Evolutionary conservation across 2,113 vertebrate species (phyloP).

Genomic region (Colaptes auratus): DNA sequence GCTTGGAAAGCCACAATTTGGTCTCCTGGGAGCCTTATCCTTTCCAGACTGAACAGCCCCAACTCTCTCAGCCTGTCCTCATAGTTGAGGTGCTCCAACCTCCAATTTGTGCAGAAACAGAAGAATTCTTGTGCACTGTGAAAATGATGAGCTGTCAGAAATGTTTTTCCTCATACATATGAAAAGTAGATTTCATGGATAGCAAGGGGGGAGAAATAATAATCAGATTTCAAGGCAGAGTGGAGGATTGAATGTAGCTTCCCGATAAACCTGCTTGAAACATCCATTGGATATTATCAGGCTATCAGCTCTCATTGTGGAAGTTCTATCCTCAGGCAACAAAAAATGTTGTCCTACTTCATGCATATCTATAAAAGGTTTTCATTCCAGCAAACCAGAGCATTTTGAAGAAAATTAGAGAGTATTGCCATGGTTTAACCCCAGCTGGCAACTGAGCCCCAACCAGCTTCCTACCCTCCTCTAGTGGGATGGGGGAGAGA

Average conservation of each 20-base stretch:
- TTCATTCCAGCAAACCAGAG: background rate
- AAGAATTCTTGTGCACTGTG: too few species aligned
- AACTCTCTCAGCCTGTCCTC: too few species aligned
- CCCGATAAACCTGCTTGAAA: background rate
- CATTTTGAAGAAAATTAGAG: background rate
- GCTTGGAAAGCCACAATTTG: too few species aligned
- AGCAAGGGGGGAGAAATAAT: background rate
- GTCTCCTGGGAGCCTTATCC: too few species aligned
- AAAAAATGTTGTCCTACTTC: background rate
- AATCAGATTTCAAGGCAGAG: background rate
- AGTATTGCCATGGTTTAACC: background rate
- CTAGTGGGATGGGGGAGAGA: background rate
- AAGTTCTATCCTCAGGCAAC: background rate
- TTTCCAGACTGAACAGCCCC: too few species aligned
- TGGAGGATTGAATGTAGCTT: background rate
- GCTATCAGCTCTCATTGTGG: background rate
- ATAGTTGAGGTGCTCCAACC: too few species aligned
- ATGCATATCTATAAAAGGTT: background rate
- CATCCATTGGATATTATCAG: background rate
- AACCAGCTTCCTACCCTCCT: background rate
- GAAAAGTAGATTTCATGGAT: background rate
- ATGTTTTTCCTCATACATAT: background rate
- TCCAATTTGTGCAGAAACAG: too few species aligned
- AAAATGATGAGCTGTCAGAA: background rate
- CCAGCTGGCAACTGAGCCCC: background rate